A percentile compares a stretch with the other conserved stretches of the same genome.
phyloP scores from a whole-genome alignment of 2,888 invertebrate genomes.

The Gastrophysa polygoni region DNA sequence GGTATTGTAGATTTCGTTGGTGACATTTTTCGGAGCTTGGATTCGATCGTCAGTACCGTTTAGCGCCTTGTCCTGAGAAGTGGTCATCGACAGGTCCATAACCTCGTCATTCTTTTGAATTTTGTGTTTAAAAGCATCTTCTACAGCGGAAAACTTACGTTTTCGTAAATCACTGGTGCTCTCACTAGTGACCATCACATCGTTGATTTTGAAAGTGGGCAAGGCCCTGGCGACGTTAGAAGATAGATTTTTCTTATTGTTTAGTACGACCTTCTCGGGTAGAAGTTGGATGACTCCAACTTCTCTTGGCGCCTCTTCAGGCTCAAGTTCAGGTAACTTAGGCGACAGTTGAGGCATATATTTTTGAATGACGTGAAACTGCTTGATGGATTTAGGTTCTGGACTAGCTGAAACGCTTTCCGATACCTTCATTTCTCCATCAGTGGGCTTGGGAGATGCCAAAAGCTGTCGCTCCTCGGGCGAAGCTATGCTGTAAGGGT shows the following conservation, averaged over 20 bases:
- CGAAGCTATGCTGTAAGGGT: constrained; percentile 63
- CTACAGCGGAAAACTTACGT: constrained; percentile 29
- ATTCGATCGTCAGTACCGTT: constrained; percentile 15
- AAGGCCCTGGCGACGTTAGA: constrained; percentile 19
- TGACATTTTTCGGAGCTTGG: constrained; percentile 23
- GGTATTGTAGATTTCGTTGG: constrained; percentile 25
- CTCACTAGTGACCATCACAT: constrained; percentile 37
- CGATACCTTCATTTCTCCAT: background rate
- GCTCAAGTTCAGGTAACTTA: constrained; percentile 19
- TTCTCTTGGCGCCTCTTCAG: constrained; percentile 13
- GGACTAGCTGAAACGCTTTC: constrained; percentile 1
- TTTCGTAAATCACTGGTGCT: constrained; percentile 30
- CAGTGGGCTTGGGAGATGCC: constrained; percentile 14
- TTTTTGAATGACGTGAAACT: constrained; percentile 53
- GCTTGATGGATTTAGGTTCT: constrained; percentile 55
- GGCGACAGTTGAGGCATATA: constrained; percentile 37
- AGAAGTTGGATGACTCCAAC: background rate
- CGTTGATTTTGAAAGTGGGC: constrained; percentile 47
- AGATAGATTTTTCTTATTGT: constrained; percentile 17
- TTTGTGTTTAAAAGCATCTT: constrained; percentile 39
- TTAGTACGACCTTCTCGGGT: constrained; percentile 12
- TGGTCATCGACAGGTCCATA: constrained; percentile 52
- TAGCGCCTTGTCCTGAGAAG: constrained; percentile 23
- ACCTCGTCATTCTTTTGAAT: constrained; percentile 51
- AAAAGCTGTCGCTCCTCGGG: constrained; percentile 16